Conservation (phyloP, 2,113 vertebrate genomes). For the Theristicus caerulescens region DNA sequence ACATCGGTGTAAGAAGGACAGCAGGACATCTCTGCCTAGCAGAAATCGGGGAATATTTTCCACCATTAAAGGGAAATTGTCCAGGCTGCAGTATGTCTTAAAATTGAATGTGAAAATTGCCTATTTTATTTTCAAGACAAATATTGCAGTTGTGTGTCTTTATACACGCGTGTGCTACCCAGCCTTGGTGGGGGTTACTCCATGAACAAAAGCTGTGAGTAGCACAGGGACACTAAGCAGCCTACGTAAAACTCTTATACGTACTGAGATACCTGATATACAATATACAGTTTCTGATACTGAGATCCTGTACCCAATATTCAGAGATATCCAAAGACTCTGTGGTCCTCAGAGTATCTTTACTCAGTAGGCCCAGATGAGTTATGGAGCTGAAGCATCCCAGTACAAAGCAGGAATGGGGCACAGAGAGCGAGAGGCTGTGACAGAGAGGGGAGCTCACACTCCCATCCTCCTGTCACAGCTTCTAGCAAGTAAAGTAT, state of each 20-base stretch:
- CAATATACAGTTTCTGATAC: background rate
- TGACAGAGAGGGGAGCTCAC: background rate
- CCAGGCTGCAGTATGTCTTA: background rate
- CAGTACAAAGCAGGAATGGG: background rate
- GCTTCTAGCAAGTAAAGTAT: background rate
- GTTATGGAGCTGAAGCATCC: background rate
- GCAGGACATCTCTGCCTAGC: background rate
- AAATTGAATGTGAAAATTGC: background rate
- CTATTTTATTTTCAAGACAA: background rate
- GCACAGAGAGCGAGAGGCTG: background rate
- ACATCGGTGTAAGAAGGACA: background rate
- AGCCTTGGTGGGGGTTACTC: background rate
- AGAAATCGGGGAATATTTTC: background rate
- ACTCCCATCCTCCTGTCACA: background rate
- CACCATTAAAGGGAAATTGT: background rate
- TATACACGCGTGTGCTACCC: background rate
- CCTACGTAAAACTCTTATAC: fast-evolving
- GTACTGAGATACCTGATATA: background rate
- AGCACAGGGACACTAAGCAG: background rate
- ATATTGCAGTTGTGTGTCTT: background rate
- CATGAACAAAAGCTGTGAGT: background rate
- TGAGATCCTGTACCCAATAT: too few relatives aligned
- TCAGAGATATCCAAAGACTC: background rate
- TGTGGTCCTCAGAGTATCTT: background rate
- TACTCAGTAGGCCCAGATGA: background rate